Evolutionary conservation across 2,113 vertebrate genomes (phyloP).

Genomic region (Macquaria ambigua): DNA sequence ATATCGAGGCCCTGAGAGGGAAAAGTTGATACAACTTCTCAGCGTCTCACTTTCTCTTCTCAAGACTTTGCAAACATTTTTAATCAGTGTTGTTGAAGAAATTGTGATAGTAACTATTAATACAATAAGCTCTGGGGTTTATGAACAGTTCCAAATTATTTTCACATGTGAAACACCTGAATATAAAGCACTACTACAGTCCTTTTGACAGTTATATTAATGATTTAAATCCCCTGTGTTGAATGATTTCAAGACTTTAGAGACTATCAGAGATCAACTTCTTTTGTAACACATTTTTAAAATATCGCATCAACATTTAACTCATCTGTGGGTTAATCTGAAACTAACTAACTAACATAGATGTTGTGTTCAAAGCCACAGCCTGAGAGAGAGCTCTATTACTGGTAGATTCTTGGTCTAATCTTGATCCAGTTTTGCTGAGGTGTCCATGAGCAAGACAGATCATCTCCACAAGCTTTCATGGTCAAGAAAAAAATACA

Average conservation of each 20-base stretch:
- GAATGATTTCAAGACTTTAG: too few relatives aligned
- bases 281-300: neutral
- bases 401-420: neutral
- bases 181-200: neutral
- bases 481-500: neutral
- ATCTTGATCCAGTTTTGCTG: neutral
- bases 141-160: neutral
- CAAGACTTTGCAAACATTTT: neutral
- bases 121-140: neutral
- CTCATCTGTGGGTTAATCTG: neutral
- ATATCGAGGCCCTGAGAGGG: neutral
- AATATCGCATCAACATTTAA: neutral
- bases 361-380: neutral
- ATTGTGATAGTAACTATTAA: neutral
- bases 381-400: neutral
- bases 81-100: neutral
- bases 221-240: neutral
- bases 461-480: too few relatives aligned
- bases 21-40: slow-evolving; percentile 17
- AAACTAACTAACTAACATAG: neutral
- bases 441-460: neutral
- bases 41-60: neutral
- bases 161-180: neutral
- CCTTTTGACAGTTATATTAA: neutral
- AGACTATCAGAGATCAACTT: neutral